Conservation (phyloP, 2,797 vertebrate genomes). For the Morus bassanus region DNA sequence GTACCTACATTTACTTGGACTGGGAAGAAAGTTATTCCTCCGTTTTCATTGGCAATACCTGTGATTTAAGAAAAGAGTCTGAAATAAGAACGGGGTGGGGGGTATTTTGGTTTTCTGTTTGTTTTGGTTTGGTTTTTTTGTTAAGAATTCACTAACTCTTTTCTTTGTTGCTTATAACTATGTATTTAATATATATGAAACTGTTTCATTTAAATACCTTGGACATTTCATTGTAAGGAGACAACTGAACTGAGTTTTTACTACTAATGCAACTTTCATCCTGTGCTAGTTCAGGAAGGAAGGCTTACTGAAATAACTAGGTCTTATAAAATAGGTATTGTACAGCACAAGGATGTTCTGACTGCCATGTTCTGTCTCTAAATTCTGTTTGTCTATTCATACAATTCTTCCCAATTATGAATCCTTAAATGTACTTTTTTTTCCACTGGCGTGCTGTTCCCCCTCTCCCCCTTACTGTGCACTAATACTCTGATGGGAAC, state of each 20-base stretch:
- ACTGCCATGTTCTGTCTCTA: background rate
- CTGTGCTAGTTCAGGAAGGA: background rate
- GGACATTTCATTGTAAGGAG: background rate
- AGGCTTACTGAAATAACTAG: background rate
- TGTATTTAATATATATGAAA: background rate
- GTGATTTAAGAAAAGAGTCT: background rate
- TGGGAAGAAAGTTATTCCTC: slow-evolving; percentile 90
- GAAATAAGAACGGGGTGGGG: background rate
- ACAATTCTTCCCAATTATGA: background rate
- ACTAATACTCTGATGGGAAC: background rate
- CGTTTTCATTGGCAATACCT: slow-evolving; percentile 91
- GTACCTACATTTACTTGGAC: slow-evolving; percentile 84
- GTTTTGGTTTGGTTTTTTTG: background rate
- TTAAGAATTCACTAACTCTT: background rate
- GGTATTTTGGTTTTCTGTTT: too few species aligned
- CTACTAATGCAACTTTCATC: background rate
- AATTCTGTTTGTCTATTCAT: background rate
- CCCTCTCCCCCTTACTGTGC: background rate
- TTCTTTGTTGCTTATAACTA: background rate
- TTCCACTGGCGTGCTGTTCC: fast-evolving
- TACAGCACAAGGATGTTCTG: too few species aligned
- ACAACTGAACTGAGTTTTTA: background rate
- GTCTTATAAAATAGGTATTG: background rate
- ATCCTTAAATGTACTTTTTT: background rate
- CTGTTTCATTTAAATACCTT: background rate